A percentile compares a stretch with the other conserved stretches of the same genome.
phyloP scores from a whole-genome alignment of 2,888 invertebrate genomes.

The Meiosimyza decipiens region DNA sequence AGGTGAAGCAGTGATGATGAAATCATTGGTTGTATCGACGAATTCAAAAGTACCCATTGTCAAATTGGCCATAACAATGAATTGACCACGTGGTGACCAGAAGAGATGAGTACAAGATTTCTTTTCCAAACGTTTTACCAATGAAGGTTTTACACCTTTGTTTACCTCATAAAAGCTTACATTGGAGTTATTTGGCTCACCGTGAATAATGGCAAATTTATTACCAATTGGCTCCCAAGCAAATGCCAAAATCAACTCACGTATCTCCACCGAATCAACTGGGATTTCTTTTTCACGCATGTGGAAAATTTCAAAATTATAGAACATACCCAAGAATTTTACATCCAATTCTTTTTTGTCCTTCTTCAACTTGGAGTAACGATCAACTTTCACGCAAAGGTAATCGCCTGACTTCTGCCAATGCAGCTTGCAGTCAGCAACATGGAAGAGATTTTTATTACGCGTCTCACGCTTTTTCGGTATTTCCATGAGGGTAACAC shows the following conservation, averaged over 20 bases:
- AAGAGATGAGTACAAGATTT: constrained; percentile 91
- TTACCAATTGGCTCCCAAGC: constrained; percentile 98
- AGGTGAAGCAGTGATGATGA: constrained; percentile 91
- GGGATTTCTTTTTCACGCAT: constrained; percentile 98
- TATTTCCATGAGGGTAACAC: constrained; percentile 92
- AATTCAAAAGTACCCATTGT: constrained; percentile 92
- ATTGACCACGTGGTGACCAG: constrained; percentile 97
- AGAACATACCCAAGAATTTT: constrained; percentile 96
- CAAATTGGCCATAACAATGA: constrained; percentile 92
- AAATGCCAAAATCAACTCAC: constrained; percentile 92
- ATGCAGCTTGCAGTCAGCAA: constrained; percentile 97
- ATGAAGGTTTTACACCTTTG: constrained; percentile 87
- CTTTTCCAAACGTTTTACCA: constrained; percentile 89
- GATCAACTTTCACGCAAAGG: constrained; percentile 92
- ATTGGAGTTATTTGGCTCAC: constrained; percentile 81
- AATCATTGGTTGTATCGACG: constrained; percentile 92
- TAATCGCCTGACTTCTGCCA: constrained; percentile 99
- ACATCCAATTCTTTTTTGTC: constrained; percentile 91
- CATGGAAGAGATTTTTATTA: constrained; percentile 96
- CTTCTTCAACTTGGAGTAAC: constrained; percentile 90
- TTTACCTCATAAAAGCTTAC: constrained; percentile 95
- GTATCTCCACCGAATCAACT: constrained; percentile 96
- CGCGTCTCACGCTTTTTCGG: constrained; percentile 90
- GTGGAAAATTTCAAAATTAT: constrained; percentile 99
- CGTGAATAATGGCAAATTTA: constrained; percentile 97